Percentiles rank a stretch among this genome's conserved stretches.
These are phyloP conservation scores for Seriola rivoliana DNA, from an alignment of 2,113 vertebrate genomes.

Conservation along the genomic window DNA sequence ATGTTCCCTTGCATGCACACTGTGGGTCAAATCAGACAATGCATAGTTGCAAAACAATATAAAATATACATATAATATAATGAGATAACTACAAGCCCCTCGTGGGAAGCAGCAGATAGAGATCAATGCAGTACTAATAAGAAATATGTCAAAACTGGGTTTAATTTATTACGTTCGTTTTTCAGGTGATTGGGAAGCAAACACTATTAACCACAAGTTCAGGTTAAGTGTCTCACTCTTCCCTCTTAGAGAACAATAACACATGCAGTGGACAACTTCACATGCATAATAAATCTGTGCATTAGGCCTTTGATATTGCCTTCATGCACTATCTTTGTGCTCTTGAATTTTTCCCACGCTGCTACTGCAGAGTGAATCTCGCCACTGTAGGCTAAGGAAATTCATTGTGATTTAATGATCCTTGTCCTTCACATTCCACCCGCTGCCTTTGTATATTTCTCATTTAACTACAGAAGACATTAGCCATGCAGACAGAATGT, in stretches of 20 bases:
- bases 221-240: constrained; percentile 24
- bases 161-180: constrained; percentile 4
- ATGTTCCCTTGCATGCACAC: neutral
- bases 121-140: neutral
- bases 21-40: neutral
- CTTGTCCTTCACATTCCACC: constrained; percentile 34
- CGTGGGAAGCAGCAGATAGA: neutral
- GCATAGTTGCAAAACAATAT: neutral
- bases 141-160: neutral
- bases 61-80: neutral
- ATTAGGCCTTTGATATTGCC: constrained; percentile 49
- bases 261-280: constrained; percentile 13
- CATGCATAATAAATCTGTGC: constrained; percentile 54
- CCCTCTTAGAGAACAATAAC: constrained; percentile 2
- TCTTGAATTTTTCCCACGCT: constrained; percentile 59
- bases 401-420: constrained; percentile 42
- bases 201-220: constrained; percentile 4
- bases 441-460: neutral
- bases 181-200: neutral
- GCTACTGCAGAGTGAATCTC: constrained; percentile 13
- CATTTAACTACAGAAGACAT: constrained; percentile 15
- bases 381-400: constrained; percentile 39
- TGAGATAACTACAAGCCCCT: neutral
- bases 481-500: constrained; percentile 6
- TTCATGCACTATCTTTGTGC: constrained; percentile 29